These are phyloP conservation scores for Scolanthus callimorphus DNA, from an alignment of 92 coral and sea anemone species.

Conservation along the genomic window DNA sequence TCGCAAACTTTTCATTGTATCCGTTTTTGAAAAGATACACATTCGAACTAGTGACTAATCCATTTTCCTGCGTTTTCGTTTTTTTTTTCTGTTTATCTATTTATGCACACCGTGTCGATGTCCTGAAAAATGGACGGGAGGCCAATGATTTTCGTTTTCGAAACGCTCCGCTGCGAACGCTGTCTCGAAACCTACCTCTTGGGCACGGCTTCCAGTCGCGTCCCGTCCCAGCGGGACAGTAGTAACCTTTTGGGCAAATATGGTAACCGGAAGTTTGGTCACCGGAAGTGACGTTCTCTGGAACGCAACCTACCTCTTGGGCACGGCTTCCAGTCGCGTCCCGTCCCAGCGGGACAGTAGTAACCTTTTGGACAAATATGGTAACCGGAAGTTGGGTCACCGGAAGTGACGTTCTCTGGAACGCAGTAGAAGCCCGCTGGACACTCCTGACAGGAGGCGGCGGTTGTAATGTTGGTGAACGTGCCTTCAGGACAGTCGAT, in stretches of 20 bases:
- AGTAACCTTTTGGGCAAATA: conserved; percentile 85
- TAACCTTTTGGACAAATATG: conserved; percentile 88
- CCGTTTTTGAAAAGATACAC: no score
- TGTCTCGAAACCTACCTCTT: conserved; percentile 89
- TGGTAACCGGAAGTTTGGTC: no score
- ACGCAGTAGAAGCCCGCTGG: conserved; percentile 88
- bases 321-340: conserved; percentile 91
- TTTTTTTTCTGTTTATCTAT: no score
- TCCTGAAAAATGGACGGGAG: no score
- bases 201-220: conserved; percentile 84
- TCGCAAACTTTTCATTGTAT: no score
- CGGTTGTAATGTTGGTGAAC: conserved; percentile 80
- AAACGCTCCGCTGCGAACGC: no score
- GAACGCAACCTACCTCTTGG: conserved; percentile 73
- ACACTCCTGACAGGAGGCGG: conserved; percentile 78
- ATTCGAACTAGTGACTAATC: no score
- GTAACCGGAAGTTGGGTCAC: conserved; percentile 88
- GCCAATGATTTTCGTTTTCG: no score
- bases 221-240: conserved; percentile 89
- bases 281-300: no score
- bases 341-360: conserved; percentile 90
- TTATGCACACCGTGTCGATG: no score
- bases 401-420: conserved; percentile 93
- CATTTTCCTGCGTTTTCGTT: no score
- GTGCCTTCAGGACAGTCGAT: conserved; percentile 77